Evolutionary conservation across 2,797 vertebrate genomes (phyloP), one percentile per base, ranked within the genome.

Genomic region (Mycteria americana): DNA sequence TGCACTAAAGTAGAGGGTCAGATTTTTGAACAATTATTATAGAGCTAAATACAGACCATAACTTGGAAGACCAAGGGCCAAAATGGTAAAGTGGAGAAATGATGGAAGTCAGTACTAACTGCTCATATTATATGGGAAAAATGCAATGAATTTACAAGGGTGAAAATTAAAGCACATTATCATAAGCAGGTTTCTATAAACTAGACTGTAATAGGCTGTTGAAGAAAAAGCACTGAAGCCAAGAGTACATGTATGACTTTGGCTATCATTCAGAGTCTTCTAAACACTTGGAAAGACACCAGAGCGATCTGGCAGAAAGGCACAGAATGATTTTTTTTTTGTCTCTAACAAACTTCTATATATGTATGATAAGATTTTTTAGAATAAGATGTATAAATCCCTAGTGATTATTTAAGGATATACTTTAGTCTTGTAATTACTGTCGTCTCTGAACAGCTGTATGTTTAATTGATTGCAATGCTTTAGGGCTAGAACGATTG

Each of bases 391-490:
- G 48, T 67, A 70, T 86, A 93, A 94, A 88, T 88, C 92, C 85
- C 93, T 35, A 57, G 73, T 28, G 92, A 92, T 91, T 94, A 95
- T 93, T 97, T 95, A 96, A 96, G 79, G 85, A 76, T 96, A 88
- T 79, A 2, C 60, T 92, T 96, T 94, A 96, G 85, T 73, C 94
- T 90, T 88, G 87, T 95, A 96, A 95, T 93, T 92, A 86, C 89
- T 88, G 70, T 16, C 73, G 57, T 67, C 69, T 88, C 82, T 51
- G 50, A 94, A 67, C 69, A 90, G 79, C 83, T 75, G 69, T 50
- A 18, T 11, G 23, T 91, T 94, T 80, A 94, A 82, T 50, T 73
- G 90, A 77, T 54, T 78, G 83, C 62, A 64, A 10, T 1, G 56
- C 85, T 94, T 78, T 65, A 50, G 74, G 77, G 75, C 88, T 53